Evolutionary conservation across 1,140 invertebrate genomes (phyloP).

Genomic region (Piezodorus guildinii): DNA sequence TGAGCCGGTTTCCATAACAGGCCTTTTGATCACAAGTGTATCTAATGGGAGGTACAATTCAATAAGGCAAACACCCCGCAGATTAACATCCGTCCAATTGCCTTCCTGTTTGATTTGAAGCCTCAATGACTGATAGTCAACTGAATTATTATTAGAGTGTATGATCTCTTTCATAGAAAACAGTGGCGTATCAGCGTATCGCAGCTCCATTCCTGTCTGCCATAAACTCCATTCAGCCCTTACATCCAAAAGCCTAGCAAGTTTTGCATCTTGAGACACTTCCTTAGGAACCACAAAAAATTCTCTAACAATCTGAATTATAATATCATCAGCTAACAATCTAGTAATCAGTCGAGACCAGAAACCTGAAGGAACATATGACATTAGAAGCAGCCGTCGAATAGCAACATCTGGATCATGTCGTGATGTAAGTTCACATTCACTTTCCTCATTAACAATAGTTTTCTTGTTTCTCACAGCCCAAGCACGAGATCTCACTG

Average conservation of each 20-base stretch:
- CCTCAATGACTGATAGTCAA: conserved; percentile 39
- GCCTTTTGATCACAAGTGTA: conserved; percentile 54
- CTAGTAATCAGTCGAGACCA: conserved; percentile 91
- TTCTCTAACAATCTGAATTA: conserved; percentile 65
- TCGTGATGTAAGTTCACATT: conserved; percentile 35
- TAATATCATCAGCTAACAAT: conserved; percentile 78
- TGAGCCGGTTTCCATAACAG: conserved; percentile 40
- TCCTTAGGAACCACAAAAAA: conserved; percentile 54
- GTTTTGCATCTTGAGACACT: conserved; percentile 49
- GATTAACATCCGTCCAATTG: conserved; percentile 70
- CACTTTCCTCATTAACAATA: conserved; percentile 4
- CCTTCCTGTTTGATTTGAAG: conserved; percentile 69
- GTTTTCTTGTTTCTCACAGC: conserved; percentile 35
- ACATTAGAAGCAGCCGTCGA: conserved; percentile 69
- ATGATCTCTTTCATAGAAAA: conserved; percentile 74
- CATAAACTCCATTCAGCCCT: conserved; percentile 87
- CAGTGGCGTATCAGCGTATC: conserved; percentile 67
- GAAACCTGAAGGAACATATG: conserved; percentile 95
- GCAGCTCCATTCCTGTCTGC: conserved; percentile 86
- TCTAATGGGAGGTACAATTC: conserved; percentile 79
- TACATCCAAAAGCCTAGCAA: conserved; percentile 49
- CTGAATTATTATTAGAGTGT: conserved; percentile 42
- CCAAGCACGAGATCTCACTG: conserved; percentile 42
- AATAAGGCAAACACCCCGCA: conserved; percentile 69
- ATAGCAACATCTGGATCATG: conserved; percentile 44